Evolutionary conservation across 2,797 vertebrate species (phyloP).

Genomic region (Enteromius treurensis): DNA sequence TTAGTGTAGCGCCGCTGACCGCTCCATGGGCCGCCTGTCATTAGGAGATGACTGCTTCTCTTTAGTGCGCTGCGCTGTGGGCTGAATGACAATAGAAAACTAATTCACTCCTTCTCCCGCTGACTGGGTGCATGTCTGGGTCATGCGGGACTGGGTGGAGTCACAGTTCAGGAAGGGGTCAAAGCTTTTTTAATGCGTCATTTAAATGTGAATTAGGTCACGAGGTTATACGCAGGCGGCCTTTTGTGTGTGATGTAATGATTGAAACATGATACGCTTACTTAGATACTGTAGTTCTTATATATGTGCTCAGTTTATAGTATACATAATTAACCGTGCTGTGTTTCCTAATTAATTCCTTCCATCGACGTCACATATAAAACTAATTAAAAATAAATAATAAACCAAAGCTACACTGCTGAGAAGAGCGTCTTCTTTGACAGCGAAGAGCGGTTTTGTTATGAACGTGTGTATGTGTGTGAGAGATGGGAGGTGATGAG

Average conservation of each 20-base stretch:
- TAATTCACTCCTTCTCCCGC: conserved; percentile 68
- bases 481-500: conserved; percentile 77
- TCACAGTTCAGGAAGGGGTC: conserved; percentile 53
- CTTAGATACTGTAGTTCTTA: conserved; percentile 17
- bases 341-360: conserved; percentile 71
- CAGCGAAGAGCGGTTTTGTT: conserved; percentile 77
- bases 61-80: conserved; percentile 38
- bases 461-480: conserved; percentile 57
- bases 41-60: conserved; percentile 46
- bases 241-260: conserved; percentile 48
- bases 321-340: conserved; percentile 40
- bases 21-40: conserved; percentile 49
- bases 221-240: conserved; percentile 7
- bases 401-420: conserved; percentile 77
- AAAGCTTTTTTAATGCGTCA: conserved; percentile 46
- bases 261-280: conserved; percentile 42
- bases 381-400: conserved; percentile 80
- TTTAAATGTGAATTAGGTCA: conserved; percentile 54
- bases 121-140: conserved; percentile 79
- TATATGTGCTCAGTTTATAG: conserved; percentile 36
- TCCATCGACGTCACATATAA: conserved; percentile 72
- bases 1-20: conserved; percentile 25
- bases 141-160: conserved; percentile 68
- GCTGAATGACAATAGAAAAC: conserved; percentile 61
- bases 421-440: conserved; percentile 76